Percentiles rank a stretch among this genome's conserved stretches.
These are phyloP conservation scores for Pedetes capensis DNA, from an alignment of 2,113 vertebrate species.

Conservation along the genomic window DNA sequence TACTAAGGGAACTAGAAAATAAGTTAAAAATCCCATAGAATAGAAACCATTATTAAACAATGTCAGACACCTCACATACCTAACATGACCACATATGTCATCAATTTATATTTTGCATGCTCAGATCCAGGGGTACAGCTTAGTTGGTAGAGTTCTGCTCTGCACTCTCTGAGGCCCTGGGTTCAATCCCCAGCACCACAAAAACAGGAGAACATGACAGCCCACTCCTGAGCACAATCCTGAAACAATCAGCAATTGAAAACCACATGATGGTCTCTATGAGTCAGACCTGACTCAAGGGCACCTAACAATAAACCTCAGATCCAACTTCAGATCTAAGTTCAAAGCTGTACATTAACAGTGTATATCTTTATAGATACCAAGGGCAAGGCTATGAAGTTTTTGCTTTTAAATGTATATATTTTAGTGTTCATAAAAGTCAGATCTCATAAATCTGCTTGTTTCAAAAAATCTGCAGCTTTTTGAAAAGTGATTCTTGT, in stretches of 20 bases:
- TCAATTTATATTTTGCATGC: slow-evolving; percentile 30
- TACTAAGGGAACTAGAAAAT: not conserved
- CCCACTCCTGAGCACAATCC: too few relatives aligned
- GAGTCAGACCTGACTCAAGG: too few relatives aligned
- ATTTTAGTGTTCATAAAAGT: slow-evolving; percentile 69
- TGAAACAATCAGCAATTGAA: too few relatives aligned
- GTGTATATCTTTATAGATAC: slow-evolving; percentile 15
- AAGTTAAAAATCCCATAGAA: not conserved
- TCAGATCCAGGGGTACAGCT: too few relatives aligned
- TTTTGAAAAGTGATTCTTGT: slow-evolving; percentile 71
- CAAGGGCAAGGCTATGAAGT: slow-evolving; percentile 41
- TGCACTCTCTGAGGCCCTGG: too few relatives aligned
- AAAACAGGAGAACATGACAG: too few relatives aligned
- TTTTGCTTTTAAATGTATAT: slow-evolving; percentile 67
- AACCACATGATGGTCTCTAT: too few relatives aligned
- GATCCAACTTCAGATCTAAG: slow-evolving; percentile 27
- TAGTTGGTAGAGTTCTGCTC: too few relatives aligned
- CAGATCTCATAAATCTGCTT: slow-evolving; percentile 53
- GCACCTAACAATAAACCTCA: too few relatives aligned
- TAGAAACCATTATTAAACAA: not conserved
- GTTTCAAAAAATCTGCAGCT: slow-evolving; percentile 63
- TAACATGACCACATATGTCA: not conserved
- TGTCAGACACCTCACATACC: not conserved
- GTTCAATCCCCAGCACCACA: too few relatives aligned
- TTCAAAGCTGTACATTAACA: slow-evolving; percentile 42